phyloP scores from a whole-genome alignment of 2,888 invertebrate species.

The Ctenicera cuprea region DNA sequence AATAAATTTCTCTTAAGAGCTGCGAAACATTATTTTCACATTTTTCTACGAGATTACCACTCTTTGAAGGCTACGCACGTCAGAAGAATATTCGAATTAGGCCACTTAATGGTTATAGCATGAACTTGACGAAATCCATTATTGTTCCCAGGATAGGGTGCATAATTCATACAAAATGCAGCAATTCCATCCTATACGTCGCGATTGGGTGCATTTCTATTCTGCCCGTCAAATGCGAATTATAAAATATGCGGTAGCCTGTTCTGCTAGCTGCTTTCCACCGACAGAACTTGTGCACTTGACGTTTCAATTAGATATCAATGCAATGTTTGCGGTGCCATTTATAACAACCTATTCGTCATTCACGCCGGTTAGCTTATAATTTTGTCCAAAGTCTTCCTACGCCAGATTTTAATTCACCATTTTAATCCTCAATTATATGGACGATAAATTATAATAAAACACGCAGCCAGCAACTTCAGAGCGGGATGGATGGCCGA shows the following conservation, averaged over 20 bases:
- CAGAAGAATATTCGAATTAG: slow-evolving; percentile 18
- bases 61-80: slow-evolving; percentile 14
- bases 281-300: slow-evolving; percentile 44
- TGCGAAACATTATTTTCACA: slow-evolving; percentile 22
- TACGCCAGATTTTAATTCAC: slow-evolving; percentile 19
- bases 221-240: slow-evolving; percentile 36
- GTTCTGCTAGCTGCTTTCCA: slow-evolving; percentile 33
- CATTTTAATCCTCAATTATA: slow-evolving; percentile 15
- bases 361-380: slow-evolving; percentile 41
- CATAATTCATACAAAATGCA: slow-evolving; percentile 40
- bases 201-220: slow-evolving; percentile 40
- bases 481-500: slow-evolving; percentile 3
- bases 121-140: slow-evolving; percentile 21
- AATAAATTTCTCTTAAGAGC: slow-evolving; percentile 44
- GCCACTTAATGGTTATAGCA: slow-evolving; percentile 1
- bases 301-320: slow-evolving; percentile 51
- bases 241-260: slow-evolving; percentile 44
- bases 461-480: slow-evolving; percentile 4
- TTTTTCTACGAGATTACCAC: slow-evolving; percentile 8
- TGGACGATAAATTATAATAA: slow-evolving; percentile 20
- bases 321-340: slow-evolving; percentile 49
- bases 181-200: slow-evolving; percentile 20
- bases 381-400: slow-evolving; percentile 34
- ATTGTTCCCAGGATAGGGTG: slow-evolving; percentile 22
- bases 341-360: slow-evolving; percentile 47